A percentile compares a stretch with the other conserved stretches of the same genome.
Conservation (phyloP, 1,140 invertebrate species). For the Drosophila gunungcola region DNA sequence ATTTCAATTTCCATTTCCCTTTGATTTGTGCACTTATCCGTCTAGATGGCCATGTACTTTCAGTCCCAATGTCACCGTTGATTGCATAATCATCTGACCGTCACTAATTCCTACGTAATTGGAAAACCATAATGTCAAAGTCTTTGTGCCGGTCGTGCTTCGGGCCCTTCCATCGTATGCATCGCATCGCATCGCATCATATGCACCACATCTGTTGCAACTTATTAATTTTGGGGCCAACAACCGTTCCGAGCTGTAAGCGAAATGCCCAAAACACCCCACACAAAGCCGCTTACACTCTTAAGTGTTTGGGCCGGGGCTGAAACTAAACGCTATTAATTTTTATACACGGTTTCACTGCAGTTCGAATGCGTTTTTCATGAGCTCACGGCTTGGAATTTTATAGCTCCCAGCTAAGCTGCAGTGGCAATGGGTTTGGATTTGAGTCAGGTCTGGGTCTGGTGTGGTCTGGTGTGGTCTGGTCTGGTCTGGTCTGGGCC, state of each 20-base stretch:
- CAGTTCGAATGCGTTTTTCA: slow-evolving; percentile 52
- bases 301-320: slow-evolving; percentile 29
- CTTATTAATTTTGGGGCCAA: slow-evolving; percentile 52
- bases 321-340: slow-evolving; percentile 50
- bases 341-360: slow-evolving; percentile 56
- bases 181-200: slow-evolving; percentile 13
- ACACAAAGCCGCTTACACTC: slow-evolving; percentile 41
- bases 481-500: slow-evolving; percentile 29
- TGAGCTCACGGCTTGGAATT: slow-evolving; percentile 26
- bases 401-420: slow-evolving; percentile 43
- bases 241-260: slow-evolving; percentile 43
- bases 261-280: slow-evolving; percentile 31
- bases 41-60: slow-evolving; percentile 11
- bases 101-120: slow-evolving; percentile 50
- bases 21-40: slow-evolving; percentile 2
- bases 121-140: slow-evolving; percentile 45
- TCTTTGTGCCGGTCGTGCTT: slow-evolving; percentile 10
- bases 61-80: slow-evolving; percentile 24
- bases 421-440: slow-evolving; percentile 42
- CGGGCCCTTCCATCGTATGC: slow-evolving; percentile 13
- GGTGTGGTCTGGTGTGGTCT: slow-evolving; percentile 3
- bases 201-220: slow-evolving; percentile 46
- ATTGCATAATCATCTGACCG: slow-evolving; percentile 36
- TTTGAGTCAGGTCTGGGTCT: slow-evolving; percentile 16
- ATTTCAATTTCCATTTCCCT: slow-evolving; percentile 27